phyloP scores from a whole-genome alignment of 2,113 vertebrate genomes.

The Hoplias malabaricus region DNA sequence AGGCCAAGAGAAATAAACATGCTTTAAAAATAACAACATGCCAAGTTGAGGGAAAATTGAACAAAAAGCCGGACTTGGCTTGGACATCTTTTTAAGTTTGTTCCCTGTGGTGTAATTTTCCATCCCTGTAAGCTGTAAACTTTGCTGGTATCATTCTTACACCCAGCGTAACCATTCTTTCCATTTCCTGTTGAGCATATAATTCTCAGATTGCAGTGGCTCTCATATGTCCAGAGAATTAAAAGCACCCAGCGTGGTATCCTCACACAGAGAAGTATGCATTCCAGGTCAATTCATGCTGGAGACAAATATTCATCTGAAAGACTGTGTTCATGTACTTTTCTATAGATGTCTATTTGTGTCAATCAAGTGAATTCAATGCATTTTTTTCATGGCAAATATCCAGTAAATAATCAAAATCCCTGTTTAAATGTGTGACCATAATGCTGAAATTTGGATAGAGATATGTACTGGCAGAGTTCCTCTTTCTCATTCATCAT shows the following conservation, averaged over 20 bases:
- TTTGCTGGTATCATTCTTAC: conserved; percentile 56
- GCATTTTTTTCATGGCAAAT: too few species aligned
- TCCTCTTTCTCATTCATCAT: neutral
- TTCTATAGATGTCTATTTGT: too few species aligned
- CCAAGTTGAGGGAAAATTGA: conserved; percentile 67
- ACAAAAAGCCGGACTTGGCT: conserved; percentile 63
- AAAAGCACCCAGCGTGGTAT: neutral
- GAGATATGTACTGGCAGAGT: neutral
- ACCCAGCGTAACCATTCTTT: conserved; percentile 3
- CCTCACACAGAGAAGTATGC: too few species aligned
- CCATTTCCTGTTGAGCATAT: conserved; percentile 10
- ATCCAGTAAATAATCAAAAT: too few species aligned
- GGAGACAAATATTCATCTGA: too few species aligned
- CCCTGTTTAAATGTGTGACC: neutral
- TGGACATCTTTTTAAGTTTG: conserved; percentile 68
- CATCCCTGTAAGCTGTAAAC: conserved; percentile 67
- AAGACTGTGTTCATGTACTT: too few species aligned
- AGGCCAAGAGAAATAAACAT: conserved; percentile 73
- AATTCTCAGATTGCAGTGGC: neutral
- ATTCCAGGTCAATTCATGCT: too few species aligned
- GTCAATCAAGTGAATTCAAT: too few species aligned
- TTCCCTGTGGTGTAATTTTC: conserved; percentile 73
- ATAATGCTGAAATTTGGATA: neutral
- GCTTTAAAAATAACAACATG: conserved; percentile 58
- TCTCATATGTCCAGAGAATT: neutral